A percentile compares a stretch with the other conserved stretches of the same genome.
Evolutionary conservation across 1,140 invertebrate genomes (phyloP).

Genomic region (Argopecten irradians): DNA sequence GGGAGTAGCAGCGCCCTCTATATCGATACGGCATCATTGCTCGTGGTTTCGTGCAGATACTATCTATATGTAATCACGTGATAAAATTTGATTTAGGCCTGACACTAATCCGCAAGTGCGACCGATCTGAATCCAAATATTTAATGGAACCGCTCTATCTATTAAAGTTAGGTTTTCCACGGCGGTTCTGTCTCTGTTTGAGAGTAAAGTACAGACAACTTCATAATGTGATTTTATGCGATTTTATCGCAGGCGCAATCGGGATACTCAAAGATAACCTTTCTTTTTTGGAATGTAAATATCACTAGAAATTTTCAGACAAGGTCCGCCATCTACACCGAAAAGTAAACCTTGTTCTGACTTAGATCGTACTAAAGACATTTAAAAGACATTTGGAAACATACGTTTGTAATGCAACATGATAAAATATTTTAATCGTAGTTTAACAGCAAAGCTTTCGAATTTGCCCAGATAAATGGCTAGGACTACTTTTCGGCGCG

Average conservation of each 20-base stretch:
- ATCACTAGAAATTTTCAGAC: slow-evolving; percentile 1
- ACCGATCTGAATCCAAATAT: neutral
- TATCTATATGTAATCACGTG: slow-evolving; percentile 2
- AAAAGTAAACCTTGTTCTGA: neutral
- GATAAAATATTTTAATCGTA: slow-evolving; percentile 9
- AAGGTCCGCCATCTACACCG: slow-evolving; percentile 3
- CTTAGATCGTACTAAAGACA: neutral
- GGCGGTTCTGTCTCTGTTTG: neutral
- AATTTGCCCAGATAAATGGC: neutral
- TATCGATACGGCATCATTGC: neutral
- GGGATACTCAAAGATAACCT: neutral
- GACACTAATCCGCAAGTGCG: neutral
- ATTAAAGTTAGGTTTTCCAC: neutral
- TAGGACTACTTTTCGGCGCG: neutral
- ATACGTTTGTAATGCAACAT: neutral
- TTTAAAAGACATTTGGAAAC: neutral
- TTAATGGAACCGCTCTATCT: neutral
- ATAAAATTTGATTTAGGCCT: neutral
- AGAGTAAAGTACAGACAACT: neutral
- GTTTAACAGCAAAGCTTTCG: neutral
- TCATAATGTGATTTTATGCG: neutral
- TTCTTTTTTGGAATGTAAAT: slow-evolving; percentile 19
- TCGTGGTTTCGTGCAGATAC: neutral
- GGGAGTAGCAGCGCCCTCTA: neutral
- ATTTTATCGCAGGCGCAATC: neutral